phyloP scores from a whole-genome alignment of 2,797 vertebrate genomes.

The Diplodus puntazzo region DNA sequence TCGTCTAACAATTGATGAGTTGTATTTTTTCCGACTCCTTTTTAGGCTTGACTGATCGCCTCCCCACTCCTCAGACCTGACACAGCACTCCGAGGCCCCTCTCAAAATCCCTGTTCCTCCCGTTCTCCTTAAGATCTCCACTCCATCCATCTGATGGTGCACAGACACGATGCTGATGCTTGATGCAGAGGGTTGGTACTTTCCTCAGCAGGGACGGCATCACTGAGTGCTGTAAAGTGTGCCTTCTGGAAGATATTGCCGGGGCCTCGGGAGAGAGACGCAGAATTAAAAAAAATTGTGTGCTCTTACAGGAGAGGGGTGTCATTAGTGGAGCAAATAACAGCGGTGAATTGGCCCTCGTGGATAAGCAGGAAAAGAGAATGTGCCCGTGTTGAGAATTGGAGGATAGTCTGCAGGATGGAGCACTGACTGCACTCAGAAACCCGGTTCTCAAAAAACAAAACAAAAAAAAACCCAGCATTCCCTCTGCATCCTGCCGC shows the following conservation, averaged over 20 bases:
- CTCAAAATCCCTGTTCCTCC: not conserved
- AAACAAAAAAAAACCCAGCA: not conserved
- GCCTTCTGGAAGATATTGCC: not conserved
- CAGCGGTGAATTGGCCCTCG: constrained; percentile 9
- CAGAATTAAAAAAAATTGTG: constrained; percentile 8
- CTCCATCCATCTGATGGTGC: constrained; percentile 1
- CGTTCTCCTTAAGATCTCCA: not conserved
- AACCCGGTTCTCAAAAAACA: not conserved
- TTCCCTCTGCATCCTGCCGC: not conserved
- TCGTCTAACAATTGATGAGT: constrained; percentile 44
- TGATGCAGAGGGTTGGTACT: constrained; percentile 25
- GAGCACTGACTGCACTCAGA: not conserved
- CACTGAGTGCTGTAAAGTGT: not conserved
- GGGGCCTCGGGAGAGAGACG: not conserved
- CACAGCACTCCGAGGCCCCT: constrained; percentile 28
- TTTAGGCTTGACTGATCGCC: constrained; percentile 24
- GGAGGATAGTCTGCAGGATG: constrained; percentile 14
- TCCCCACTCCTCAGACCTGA: constrained; percentile 11
- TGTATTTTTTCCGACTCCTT: constrained; percentile 12
- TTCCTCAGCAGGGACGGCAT: constrained; percentile 7
- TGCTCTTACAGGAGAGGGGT: constrained; percentile 31
- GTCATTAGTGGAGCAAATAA: constrained; percentile 43
- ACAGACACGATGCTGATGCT: not conserved
- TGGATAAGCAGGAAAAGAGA: constrained; percentile 41
- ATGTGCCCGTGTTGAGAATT: constrained; percentile 26